phyloP scores from a whole-genome alignment of 1,140 invertebrate species.

The Drosophila sp. region DNA sequence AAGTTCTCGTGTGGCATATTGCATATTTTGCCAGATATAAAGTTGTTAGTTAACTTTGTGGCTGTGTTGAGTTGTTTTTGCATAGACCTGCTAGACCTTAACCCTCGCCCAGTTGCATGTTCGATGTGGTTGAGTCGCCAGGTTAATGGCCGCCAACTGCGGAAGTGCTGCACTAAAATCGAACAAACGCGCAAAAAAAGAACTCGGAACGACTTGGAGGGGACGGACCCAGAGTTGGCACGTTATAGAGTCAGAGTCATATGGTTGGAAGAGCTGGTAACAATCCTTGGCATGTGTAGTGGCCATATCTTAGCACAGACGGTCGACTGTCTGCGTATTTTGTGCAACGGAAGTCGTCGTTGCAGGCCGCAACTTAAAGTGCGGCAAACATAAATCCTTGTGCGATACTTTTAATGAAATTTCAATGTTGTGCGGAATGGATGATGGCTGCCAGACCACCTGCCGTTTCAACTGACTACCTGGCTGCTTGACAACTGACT shows the following conservation, averaged over 20 bases:
- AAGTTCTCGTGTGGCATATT: conserved; percentile 1
- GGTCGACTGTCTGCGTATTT: conserved; percentile 74
- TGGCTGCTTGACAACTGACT: conserved; percentile 49
- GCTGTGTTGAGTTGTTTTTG: conserved; percentile 43
- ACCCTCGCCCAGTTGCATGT: conserved; percentile 77
- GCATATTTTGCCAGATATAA: conserved; percentile 19
- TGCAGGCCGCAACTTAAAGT: conserved; percentile 73
- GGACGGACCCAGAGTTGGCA: background rate
- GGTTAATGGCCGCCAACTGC: conserved; percentile 70
- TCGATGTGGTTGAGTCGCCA: conserved; percentile 43
- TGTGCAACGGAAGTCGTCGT: conserved; percentile 70
- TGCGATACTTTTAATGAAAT: conserved; percentile 81
- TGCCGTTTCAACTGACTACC: conserved; percentile 1
- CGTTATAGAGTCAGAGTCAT: conserved; percentile 17
- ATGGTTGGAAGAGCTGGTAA: conserved; percentile 12
- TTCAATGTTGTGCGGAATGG: conserved; percentile 67
- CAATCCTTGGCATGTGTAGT: conserved; percentile 68
- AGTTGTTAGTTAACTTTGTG: background rate
- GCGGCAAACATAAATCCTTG: conserved; percentile 69
- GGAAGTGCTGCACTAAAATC: conserved; percentile 80
- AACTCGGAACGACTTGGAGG: background rate
- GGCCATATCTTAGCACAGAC: conserved; percentile 68
- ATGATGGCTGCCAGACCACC: background rate
- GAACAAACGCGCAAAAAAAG: conserved; percentile 71
- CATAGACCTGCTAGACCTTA: conserved; percentile 75